These are phyloP conservation scores for Sebastolobus alascanus DNA, from an alignment of 2,797 vertebrate species.

Conservation along the genomic window DNA sequence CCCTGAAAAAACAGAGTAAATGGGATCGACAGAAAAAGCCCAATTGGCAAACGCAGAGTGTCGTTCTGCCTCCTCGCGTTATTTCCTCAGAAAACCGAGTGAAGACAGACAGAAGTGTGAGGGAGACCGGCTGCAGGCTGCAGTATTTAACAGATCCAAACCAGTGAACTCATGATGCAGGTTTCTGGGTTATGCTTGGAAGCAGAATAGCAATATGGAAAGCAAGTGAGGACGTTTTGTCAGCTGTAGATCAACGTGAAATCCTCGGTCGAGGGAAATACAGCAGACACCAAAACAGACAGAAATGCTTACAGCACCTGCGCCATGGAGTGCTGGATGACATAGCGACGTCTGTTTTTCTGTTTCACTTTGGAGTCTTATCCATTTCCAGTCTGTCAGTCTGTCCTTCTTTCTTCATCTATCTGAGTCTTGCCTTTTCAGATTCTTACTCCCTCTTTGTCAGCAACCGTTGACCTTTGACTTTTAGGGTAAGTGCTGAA, in stretches of 20 bases:
- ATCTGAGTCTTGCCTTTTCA: background rate
- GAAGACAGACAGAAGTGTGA: background rate
- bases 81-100: conserved; percentile 11
- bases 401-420: background rate
- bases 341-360: background rate
- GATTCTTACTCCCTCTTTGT: background rate
- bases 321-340: background rate
- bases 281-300: background rate
- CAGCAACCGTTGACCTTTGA: conserved; percentile 12
- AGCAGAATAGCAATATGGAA: conserved; percentile 2
- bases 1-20: conserved; percentile 6
- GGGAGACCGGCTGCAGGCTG: background rate
- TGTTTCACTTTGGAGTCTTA: background rate
- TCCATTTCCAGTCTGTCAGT: background rate
- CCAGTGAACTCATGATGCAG: background rate
- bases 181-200: background rate
- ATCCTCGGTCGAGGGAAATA: conserved; percentile 7
- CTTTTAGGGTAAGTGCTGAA: background rate
- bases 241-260: conserved; percentile 38
- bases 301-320: conserved; percentile 16
- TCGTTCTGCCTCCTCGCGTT: background rate
- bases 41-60: background rate
- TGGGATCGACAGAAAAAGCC: background rate
- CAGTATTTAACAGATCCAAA: background rate
- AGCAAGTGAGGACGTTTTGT: conserved; percentile 11